Percentiles rank a stretch among this genome's conserved stretches.
phyloP scores from a whole-genome alignment of 2,113 vertebrate species.

The Embiotoca jacksoni region DNA sequence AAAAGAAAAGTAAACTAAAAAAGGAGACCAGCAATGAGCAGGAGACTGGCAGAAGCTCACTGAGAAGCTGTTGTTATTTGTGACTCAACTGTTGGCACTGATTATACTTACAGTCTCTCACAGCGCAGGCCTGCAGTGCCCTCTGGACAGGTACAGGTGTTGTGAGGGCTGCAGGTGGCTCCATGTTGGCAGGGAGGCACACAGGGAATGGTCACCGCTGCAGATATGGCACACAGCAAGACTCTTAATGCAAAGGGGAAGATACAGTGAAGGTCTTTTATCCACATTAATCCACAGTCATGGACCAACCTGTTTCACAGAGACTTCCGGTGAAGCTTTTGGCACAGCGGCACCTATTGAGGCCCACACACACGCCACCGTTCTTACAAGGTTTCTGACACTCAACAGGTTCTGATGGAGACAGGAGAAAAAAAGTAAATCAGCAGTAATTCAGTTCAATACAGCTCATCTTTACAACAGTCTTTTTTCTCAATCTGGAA shows the following conservation, averaged over 20 bases:
- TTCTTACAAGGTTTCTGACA: conserved; percentile 82
- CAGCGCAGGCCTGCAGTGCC: conserved; percentile 86
- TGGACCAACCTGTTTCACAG: conserved; percentile 83
- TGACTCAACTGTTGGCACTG: too few species aligned
- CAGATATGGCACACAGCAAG: conserved; percentile 30
- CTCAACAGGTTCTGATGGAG: conserved; percentile 77
- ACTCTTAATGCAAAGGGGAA: conserved; percentile 4
- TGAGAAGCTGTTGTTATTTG: not conserved
- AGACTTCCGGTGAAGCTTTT: conserved; percentile 77
- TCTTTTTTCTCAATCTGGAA: not conserved
- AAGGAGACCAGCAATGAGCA: not conserved
- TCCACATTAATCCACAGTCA: not conserved
- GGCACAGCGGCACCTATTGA: conserved; percentile 83
- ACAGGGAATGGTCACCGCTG: conserved; percentile 83
- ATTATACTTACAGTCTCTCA: conserved; percentile 82
- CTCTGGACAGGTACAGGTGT: conserved; percentile 83
- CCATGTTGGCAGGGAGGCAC: conserved; percentile 86
- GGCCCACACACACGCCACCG: conserved; percentile 81
- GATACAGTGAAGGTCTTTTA: not conserved
- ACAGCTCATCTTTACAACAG: not conserved
- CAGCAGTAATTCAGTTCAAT: not conserved
- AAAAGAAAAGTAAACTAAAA: not conserved
- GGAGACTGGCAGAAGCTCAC: not conserved
- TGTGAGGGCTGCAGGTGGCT: conserved; percentile 83
- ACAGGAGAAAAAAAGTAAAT: not conserved